Percentiles rank a stretch among this genome's conserved stretches.
Conservation (phyloP, 2,113 vertebrate genomes). For the Glaucidium brasilianum region DNA sequence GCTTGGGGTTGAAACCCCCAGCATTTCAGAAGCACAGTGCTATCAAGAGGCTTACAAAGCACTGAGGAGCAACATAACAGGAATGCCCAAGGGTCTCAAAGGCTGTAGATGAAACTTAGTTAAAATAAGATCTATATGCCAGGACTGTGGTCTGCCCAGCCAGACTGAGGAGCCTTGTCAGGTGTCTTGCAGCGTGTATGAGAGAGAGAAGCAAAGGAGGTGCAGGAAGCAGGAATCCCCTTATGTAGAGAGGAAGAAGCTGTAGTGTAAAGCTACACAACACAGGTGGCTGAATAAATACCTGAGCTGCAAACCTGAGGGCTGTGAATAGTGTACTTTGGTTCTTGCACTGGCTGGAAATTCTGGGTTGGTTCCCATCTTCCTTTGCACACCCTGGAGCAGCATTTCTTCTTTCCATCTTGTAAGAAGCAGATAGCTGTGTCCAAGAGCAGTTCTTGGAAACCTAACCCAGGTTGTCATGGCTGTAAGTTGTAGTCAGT, state of each 20-base stretch:
- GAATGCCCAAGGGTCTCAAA: background rate
- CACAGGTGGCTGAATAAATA: background rate
- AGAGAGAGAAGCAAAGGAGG: background rate
- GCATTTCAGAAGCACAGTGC: background rate
- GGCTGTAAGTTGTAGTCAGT: background rate
- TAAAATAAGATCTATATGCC: background rate
- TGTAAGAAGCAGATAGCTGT: accelerated
- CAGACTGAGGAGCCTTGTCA: background rate
- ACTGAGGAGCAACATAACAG: background rate
- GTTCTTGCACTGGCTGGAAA: background rate
- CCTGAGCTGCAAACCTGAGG: background rate
- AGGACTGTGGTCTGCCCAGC: accelerated
- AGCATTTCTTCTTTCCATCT: background rate
- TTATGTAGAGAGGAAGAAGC: background rate
- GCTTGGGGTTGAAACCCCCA: no score
- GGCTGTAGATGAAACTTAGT: background rate
- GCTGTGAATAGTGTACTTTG: background rate
- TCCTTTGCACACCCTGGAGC: background rate
- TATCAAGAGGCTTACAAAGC: background rate
- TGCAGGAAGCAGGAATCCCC: background rate
- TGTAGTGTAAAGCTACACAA: background rate
- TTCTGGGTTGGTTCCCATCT: background rate
- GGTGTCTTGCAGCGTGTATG: accelerated
- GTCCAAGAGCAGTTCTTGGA: background rate
- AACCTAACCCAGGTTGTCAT: background rate